Base-by-base conservation (phyloP, 2,797 vertebrate species). In the Enteromius trimaculatus region DNA sequence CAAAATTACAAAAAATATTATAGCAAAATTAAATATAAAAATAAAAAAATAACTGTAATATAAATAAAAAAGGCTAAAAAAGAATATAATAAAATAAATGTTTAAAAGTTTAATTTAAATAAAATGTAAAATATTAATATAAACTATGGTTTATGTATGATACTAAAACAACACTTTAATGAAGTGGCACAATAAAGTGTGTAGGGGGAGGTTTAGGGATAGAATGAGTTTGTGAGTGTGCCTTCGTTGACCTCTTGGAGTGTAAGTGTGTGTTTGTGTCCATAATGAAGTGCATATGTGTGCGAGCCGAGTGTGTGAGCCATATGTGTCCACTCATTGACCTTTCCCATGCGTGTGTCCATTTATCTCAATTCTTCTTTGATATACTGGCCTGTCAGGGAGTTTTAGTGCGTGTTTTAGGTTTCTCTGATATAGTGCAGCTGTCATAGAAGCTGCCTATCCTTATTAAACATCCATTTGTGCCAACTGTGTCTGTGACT, bases 221-320 rank as follows among this genome's bases (percentile, higher is more conserved):
- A 37, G 58, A 79, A 79, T 19, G 26, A n/a, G 53, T 70, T 26
- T 84, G 26, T 42, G 75, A 75, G 79, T 82, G 72, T 62, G 44
- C 76, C 47, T 84, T 71, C 47, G 26, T 76, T 84, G 58, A 86
- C 55, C 42, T 82, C 53, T 82, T 78, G 74, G 66, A 44, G 23
- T 76, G 80, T 78, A 81, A 79, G 83, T 87, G 83, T 68, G 79
- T 87, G 80, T 83, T 86, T 84, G 65, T 76, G 80, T 83, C 84
- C 83, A 85, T 88, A 84, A 88, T 88, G 81, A 82, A 82, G 64
- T 58, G 58, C 84, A 77, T 76, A 37, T 88, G 82, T 86, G 84
- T 87, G 49, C n/a, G 70, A 51, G 58, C 49, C 47, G 16, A 80
- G 70, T 83, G 71, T 80, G 81, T 77, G 80, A 60, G 71, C 82